These are phyloP conservation scores for Rhorus exstirpatorius DNA, from an alignment of 2,888 invertebrate species.

Conservation along the genomic window DNA sequence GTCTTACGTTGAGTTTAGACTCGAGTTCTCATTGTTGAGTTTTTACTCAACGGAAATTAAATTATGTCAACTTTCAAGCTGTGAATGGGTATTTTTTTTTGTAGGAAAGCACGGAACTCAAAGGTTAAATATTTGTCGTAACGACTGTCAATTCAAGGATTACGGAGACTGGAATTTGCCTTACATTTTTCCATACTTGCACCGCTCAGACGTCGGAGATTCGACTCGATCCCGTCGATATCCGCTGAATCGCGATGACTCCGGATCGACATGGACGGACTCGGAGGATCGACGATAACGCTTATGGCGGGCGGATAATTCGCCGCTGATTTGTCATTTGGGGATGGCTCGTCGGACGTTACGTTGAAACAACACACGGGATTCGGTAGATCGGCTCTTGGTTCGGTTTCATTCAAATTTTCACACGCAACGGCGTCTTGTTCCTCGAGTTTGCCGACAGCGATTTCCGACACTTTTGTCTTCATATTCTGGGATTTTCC, in stretches of 20 bases:
- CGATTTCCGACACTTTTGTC: slow-evolving; percentile 44
- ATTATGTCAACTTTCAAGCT: background rate
- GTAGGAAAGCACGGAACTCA: background rate
- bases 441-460: slow-evolving; percentile 25
- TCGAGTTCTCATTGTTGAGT: too few relatives aligned
- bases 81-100: background rate
- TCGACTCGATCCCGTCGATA: slow-evolving; percentile 72
- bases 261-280: slow-evolving; percentile 84
- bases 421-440: slow-evolving; percentile 35
- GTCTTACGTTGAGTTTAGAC: too few relatives aligned
- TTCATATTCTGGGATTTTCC: slow-evolving; percentile 43
- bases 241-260: slow-evolving; percentile 78
- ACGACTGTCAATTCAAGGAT: too few relatives aligned
- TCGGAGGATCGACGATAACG: slow-evolving; percentile 85
- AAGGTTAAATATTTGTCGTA: background rate
- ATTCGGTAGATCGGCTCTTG: slow-evolving; percentile 75
- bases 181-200: slow-evolving; percentile 86
- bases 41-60: too few relatives aligned
- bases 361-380: slow-evolving; percentile 80
- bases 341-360: slow-evolving; percentile 75
- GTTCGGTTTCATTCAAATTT: slow-evolving; percentile 60
- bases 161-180: slow-evolving; percentile 53
- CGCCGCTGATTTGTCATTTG: slow-evolving; percentile 74
- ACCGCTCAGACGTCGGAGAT: slow-evolving; percentile 81
- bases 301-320: slow-evolving; percentile 84